A percentile compares a stretch with the other conserved stretches of the same genome.
Conservation (phyloP, 2,113 vertebrate species). For the Puntigrus tetrazona region DNA sequence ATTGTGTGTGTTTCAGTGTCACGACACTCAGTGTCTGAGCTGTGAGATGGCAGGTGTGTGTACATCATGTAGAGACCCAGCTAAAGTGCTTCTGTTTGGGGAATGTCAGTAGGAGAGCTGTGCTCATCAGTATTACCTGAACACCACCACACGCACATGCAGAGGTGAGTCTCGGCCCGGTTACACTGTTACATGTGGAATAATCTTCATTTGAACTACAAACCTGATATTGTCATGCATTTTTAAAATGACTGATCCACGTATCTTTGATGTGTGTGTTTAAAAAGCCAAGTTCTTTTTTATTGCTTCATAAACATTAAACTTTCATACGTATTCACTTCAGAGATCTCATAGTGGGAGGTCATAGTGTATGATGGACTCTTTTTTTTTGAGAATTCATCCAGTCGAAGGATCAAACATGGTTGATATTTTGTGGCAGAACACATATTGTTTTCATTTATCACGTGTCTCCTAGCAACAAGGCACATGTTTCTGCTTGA, state of each 20-base stretch:
- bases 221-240: too few relatives aligned
- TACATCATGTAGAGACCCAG: slow-evolving; percentile 82
- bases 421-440: background rate
- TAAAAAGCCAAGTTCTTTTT: background rate
- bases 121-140: slow-evolving; percentile 90
- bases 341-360: background rate
- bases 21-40: slow-evolving; percentile 79
- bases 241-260: too few relatives aligned
- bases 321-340: background rate
- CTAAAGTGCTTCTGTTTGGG: slow-evolving; percentile 88
- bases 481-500: background rate
- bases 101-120: slow-evolving; percentile 90
- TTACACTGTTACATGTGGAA: background rate
- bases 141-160: slow-evolving; percentile 81
- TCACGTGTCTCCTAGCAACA: background rate
- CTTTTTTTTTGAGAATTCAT: background rate
- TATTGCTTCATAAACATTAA: background rate
- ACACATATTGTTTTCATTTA: background rate
- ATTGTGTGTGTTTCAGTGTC: slow-evolving; percentile 74
- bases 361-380: background rate
- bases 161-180: slow-evolving; percentile 76
- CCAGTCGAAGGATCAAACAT: background rate
- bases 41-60: slow-evolving; percentile 79
- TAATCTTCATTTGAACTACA: background rate
- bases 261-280: background rate